Conservation (phyloP, 2,888 invertebrate genomes). For the Rotaria sp. region DNA sequence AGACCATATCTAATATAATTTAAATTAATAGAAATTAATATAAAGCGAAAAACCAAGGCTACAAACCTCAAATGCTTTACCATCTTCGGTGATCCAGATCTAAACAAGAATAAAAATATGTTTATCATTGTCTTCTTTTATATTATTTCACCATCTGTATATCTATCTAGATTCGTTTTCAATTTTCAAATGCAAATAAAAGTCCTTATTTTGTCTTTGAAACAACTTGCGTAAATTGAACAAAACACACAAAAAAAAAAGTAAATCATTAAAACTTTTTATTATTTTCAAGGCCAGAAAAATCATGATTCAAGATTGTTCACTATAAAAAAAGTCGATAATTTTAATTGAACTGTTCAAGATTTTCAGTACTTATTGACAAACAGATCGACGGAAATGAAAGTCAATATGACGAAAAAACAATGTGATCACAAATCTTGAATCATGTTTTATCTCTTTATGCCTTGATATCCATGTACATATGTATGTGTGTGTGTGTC, state of each 20-base stretch:
- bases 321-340: not conserved
- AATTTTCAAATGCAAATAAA: no score
- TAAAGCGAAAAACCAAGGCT: not conserved
- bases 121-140: not conserved
- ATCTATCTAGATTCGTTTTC: no score
- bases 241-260: not conserved
- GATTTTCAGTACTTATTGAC: no score
- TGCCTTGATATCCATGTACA: not conserved
- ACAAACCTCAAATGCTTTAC: constrained; percentile 56
- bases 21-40: not conserved
- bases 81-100: constrained; percentile 47
- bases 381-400: not conserved
- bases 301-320: constrained; percentile 32
- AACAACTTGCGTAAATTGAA: not conserved
- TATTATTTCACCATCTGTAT: not conserved
- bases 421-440: not conserved
- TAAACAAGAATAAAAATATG: constrained; percentile 29
- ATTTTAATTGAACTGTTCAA: no score
- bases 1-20: not conserved
- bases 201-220: no score
- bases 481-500: not conserved
- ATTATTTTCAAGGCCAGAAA: not conserved
- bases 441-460: not conserved
- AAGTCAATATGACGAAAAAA: no score
- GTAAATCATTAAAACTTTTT: no score